Conservation (phyloP, 2,113 vertebrate species). For the Nesoenas mayeri region DNA sequence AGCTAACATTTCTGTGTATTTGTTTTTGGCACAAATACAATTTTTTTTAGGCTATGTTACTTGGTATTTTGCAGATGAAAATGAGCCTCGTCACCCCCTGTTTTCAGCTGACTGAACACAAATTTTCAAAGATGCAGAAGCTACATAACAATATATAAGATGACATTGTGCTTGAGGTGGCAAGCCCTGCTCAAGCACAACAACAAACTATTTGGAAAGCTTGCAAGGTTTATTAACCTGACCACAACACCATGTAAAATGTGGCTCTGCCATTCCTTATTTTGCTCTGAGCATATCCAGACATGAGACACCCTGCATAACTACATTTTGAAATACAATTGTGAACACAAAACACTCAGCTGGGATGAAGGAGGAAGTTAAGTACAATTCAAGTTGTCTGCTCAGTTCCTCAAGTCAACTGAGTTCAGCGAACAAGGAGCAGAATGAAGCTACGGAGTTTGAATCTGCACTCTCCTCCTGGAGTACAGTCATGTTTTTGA, state of each 20-base stretch:
- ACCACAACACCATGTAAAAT: not conserved
- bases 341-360: not conserved
- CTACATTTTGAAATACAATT: not conserved
- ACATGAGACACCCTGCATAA: not conserved
- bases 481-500: not conserved
- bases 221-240: constrained; percentile 20
- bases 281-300: not conserved
- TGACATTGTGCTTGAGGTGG: not conserved
- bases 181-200: not conserved
- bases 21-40: not conserved
- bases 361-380: not conserved
- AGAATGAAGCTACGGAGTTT: not conserved
- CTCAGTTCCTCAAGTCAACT: not conserved
- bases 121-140: not conserved
- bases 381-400: not conserved
- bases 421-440: not conserved
- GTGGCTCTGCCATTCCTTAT: not conserved
- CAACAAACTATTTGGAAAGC: not conserved
- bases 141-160: not conserved
- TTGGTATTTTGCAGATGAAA: not conserved
- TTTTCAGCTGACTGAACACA: constrained; percentile 4
- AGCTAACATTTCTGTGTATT: not conserved
- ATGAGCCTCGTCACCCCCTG: not conserved
- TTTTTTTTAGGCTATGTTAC: not conserved
- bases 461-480: not conserved